Base-by-base conservation (phyloP, 2,888 invertebrate species). In the Nowickia ferox region DNA sequence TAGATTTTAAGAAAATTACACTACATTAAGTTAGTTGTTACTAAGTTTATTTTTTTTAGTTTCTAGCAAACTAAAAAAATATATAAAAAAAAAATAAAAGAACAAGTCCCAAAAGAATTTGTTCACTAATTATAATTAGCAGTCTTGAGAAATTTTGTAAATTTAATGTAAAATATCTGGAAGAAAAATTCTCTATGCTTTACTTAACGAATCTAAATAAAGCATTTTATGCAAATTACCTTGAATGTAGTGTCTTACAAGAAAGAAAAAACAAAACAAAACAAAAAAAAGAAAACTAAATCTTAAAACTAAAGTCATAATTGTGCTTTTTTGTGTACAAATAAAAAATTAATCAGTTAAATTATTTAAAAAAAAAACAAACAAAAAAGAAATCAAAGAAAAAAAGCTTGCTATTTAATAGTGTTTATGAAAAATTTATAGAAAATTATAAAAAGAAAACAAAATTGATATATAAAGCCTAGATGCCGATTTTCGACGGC, bases 1-100 rank as follows among this genome's bases (percentile, higher is more conserved):
- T 91, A 91, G 90, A 88, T 83, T 78, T 89, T 91, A 90, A 90
- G 91, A 30, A 30, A 30, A 30, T 30, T 88, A 87, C 66, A 65
- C 30, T 44, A 40, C 19, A 22, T 79, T 86, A 82, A 82, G 59
- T 63, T 68, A 81, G 15, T 38, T 44, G 19, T 42, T 0, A 13
- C 19, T n/a, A 10, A 57, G 11, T 30, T 77, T 46, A 19, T 44
- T 42, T 30, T 65, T 38, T 61, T 80, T 66, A 80, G 42, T 68
- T 61, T 57, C 9, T 51, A 69, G 66, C 53, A 48, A 65, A 83
- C 57, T 72, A 63, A 68, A 63, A 22, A 51, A 11, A 76, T 40
- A 65, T 77, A 48, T 72, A 59, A 68, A 74, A 19, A 51, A 11
- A 79, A 79, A 59, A 42, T 71, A 83, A 81, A 69, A 42, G 51